Evolutionary conservation across 1,140 invertebrate species (phyloP), one percentile per base, ranked within the genome.

Genomic region (Papilio xuthus): DNA sequence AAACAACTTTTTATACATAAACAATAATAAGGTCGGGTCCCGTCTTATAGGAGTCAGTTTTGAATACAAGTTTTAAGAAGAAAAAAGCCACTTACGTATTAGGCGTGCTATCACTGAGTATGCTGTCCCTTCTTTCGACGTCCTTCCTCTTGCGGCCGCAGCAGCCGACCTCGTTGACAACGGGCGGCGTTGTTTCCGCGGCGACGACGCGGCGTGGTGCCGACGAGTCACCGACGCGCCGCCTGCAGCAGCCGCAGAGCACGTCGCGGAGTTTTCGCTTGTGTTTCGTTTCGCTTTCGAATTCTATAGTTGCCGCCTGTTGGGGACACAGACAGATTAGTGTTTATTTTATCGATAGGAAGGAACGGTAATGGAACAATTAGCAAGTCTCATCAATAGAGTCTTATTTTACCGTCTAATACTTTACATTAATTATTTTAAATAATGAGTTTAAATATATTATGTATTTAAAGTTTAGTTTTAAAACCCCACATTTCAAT

Each of bases 41-140:
- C 9, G 9, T 50, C 18, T 3, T 18, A 15, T 50, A 50, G n/a
- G n/a, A n/a, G n/a, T n/a, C n/a, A n/a, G n/a, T n/a, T n/a, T n/a
- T n/a, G n/a, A n/a, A n/a, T n/a, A n/a, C n/a, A n/a, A n/a, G n/a
- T n/a, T n/a, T n/a, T 53, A 1, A 56, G 18, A 15, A 71, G 3
- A 42, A 44, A 15, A 15, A 42, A 15, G 67, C 28, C 74, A 84
- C 87, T 87, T 32, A 92, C 91, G 83, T 86, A 13, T 84, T 76
- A 47, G 88, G 86, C 47, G 88, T 78, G 41, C 88, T 83, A 78
- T 94, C 89, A 74, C 93, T 94, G 13, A 94, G 77, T 81, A 94
- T 94, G 67, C 94, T 94, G 78, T 94, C 94, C 37, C 94, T 86
- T 60, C 94, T 87, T 47, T 93, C 85, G 7, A 84, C 84, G 67